Evolutionary conservation across 2,113 vertebrate genomes (phyloP).

Genomic region (Isichthys henryi): DNA sequence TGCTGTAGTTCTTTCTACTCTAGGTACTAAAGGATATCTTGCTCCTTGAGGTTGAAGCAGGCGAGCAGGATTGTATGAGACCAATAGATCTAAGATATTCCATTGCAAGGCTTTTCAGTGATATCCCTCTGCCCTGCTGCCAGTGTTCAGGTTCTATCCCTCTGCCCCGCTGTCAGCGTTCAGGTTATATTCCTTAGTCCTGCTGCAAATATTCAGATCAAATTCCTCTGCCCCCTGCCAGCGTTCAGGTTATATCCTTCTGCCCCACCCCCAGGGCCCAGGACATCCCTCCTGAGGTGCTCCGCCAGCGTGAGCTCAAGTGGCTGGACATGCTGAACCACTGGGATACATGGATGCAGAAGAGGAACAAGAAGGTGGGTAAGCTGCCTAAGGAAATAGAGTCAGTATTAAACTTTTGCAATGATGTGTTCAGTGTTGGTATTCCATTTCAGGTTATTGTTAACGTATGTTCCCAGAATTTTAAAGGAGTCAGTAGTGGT

Average conservation of each 20-base stretch:
- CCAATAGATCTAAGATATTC: neutral
- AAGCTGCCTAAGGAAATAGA: neutral
- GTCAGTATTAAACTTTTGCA: neutral
- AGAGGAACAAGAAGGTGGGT: conserved; percentile 90
- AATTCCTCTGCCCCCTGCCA: too few species aligned
- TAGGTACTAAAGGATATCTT: neutral
- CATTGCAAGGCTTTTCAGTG: too few species aligned
- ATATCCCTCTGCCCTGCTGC: too few species aligned
- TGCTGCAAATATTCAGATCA: too few species aligned
- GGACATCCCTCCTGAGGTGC: conserved; percentile 76
- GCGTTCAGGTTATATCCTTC: neutral
- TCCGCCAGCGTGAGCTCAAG: conserved; percentile 85
- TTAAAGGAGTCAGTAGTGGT: too few species aligned
- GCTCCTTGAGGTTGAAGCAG: neutral
- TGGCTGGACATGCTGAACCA: conserved; percentile 97
- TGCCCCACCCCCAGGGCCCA: conserved; percentile 53
- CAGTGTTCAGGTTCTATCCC: too few species aligned
- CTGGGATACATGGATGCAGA: conserved; percentile 99
- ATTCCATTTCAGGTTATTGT: neutral
- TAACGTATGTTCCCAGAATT: neutral
- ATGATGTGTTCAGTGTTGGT: neutral
- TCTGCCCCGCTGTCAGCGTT: too few species aligned
- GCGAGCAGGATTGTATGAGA: neutral
- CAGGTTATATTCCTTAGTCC: too few species aligned
- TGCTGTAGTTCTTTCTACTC: neutral